A percentile compares a stretch with the other conserved stretches of the same genome.
Evolutionary conservation across 2,797 vertebrate species (phyloP).

Genomic region (Enteromius thamalakanensis): DNA sequence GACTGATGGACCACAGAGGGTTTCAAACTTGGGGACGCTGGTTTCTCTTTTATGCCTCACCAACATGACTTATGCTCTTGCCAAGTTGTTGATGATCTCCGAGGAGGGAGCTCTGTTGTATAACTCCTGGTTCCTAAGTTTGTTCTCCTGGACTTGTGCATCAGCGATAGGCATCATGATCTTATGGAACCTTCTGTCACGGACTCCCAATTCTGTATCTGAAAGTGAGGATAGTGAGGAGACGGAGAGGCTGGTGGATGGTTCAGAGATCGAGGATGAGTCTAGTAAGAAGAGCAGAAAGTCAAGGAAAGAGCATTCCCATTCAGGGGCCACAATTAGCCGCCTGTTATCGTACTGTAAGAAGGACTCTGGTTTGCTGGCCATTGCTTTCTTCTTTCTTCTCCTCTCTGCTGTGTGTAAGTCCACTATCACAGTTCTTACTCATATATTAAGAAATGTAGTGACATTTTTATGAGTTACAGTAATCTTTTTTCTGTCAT

Average conservation of each 20-base stretch:
- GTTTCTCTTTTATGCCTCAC: conserved; percentile 80
- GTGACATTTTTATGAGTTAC: not conserved
- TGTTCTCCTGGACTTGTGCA: conserved; percentile 87
- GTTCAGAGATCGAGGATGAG: conserved; percentile 60
- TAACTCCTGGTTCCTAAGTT: conserved; percentile 86
- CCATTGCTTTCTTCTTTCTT: conserved; percentile 86
- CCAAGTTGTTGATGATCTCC: conserved; percentile 88
- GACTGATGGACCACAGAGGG: conserved; percentile 80
- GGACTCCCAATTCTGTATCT: conserved; percentile 48
- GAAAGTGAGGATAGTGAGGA: conserved; percentile 57
- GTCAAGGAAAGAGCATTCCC: conserved; percentile 60
- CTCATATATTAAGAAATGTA: not conserved
- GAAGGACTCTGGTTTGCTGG: conserved; percentile 81
- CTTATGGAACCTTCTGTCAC: conserved; percentile 84
- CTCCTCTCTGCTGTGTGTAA: conserved; percentile 88
- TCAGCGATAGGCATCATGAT: conserved; percentile 74
- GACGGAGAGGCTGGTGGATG: conserved; percentile 68
- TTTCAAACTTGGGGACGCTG: conserved; percentile 69
- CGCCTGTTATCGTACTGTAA: conserved; percentile 88
- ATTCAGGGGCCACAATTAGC: conserved; percentile 85
- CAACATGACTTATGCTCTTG: conserved; percentile 81
- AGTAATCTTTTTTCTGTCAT: not conserved
- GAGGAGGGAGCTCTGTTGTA: conserved; percentile 77
- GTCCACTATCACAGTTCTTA: conserved; percentile 57
- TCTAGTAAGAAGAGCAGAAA: conserved; percentile 43